Conservation (phyloP, 2,888 invertebrate genomes). For the Drosophila colorata region DNA sequence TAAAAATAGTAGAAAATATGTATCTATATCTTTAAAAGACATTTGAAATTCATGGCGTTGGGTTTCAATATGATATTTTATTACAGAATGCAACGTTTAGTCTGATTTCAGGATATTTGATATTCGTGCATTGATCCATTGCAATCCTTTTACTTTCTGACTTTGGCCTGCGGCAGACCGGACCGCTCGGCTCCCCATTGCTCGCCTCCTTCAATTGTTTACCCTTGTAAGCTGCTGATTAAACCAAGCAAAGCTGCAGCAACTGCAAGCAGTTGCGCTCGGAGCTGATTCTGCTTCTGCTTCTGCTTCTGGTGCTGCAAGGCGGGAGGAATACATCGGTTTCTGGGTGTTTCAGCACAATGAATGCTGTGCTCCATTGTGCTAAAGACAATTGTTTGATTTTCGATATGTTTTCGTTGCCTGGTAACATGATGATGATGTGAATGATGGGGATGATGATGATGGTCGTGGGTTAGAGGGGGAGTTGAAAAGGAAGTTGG, state of each 20-base stretch:
- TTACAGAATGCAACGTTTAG: not conserved
- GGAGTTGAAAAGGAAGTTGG: conserved; percentile 13
- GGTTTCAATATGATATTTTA: no score
- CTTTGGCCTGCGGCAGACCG: conserved; percentile 28
- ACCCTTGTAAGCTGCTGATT: conserved; percentile 79
- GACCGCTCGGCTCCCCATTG: not conserved
- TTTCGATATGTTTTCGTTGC: conserved; percentile 72
- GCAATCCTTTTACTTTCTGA: conserved; percentile 52
- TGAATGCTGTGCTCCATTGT: conserved; percentile 65
- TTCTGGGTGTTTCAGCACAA: conserved; percentile 58
- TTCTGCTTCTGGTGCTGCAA: not conserved
- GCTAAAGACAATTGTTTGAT: conserved; percentile 78
- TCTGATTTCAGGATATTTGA: conserved; percentile 32
- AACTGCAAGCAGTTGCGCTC: conserved; percentile 2
- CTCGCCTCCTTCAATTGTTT: conserved; percentile 58
- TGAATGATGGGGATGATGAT: not conserved
- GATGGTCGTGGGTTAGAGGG: not conserved
- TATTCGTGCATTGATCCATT: conserved; percentile 39
- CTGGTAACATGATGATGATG: conserved; percentile 24
- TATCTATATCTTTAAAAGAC: no score
- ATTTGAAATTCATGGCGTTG: no score
- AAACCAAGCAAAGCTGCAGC: conserved; percentile 65
- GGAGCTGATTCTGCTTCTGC: not conserved
- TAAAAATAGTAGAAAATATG: no score
- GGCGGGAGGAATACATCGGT: conserved; percentile 63